phyloP scores from a whole-genome alignment of 2,888 invertebrate genomes.

The Chorisops tibialis region DNA sequence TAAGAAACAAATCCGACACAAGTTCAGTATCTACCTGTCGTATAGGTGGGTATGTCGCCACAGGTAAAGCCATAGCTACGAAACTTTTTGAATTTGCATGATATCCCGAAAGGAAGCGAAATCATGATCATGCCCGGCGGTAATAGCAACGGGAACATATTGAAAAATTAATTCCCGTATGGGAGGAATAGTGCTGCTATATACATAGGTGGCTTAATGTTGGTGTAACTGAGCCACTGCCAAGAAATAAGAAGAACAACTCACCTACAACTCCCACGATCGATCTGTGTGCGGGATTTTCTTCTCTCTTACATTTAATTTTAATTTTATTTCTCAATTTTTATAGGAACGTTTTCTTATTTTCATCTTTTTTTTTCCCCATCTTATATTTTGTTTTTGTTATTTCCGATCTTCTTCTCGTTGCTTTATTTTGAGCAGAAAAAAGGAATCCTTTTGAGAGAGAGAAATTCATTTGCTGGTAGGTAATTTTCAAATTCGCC shows the following conservation, averaged over 20 bases:
- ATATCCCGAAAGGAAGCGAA: slow-evolving; percentile 20
- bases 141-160: slow-evolving; percentile 31
- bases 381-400: neutral
- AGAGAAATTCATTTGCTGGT: slow-evolving; percentile 34
- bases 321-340: slow-evolving; percentile 22
- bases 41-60: no score
- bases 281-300: slow-evolving; percentile 28
- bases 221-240: neutral
- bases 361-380: slow-evolving; percentile 2
- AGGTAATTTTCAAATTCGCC: slow-evolving; percentile 34
- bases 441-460: neutral
- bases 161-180: slow-evolving; percentile 33
- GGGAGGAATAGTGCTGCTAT: neutral
- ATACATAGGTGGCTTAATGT: slow-evolving; percentile 8
- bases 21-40: neutral
- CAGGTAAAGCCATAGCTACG: neutral
- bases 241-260: slow-evolving; percentile 12
- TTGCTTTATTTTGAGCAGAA: neutral
- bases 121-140: slow-evolving; percentile 27
- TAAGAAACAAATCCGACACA: slow-evolving; percentile 1
- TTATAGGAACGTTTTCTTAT: neutral
- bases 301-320: slow-evolving; percentile 2
- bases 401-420: neutral
- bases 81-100: slow-evolving; percentile 20
- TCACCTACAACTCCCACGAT: slow-evolving; percentile 31